Evolutionary conservation across 2,888 invertebrate species (phyloP).

Genomic region (Leucophenga maculata): DNA sequence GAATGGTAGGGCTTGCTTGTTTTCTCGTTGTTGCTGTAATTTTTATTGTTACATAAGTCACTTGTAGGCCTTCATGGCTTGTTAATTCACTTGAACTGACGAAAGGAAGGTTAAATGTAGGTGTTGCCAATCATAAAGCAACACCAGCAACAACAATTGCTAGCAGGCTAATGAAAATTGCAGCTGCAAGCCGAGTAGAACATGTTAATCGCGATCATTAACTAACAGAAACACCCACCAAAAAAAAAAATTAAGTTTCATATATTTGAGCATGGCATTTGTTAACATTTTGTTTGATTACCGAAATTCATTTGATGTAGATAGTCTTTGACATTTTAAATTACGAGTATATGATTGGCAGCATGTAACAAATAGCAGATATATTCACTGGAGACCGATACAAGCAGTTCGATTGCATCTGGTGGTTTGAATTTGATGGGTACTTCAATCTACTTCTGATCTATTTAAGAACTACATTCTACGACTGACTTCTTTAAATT

Average conservation of each 20-base stretch:
- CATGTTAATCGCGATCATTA: constrained; percentile 50
- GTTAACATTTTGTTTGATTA: constrained; percentile 34
- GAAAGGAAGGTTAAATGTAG: constrained; percentile 59
- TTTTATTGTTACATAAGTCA: constrained; percentile 31
- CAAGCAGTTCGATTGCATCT: no score
- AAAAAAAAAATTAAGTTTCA: constrained; percentile 32
- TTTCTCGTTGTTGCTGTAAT: background rate
- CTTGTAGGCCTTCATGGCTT: constrained; percentile 62
- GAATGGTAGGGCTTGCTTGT: background rate
- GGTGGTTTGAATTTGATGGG: no score
- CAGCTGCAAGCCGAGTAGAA: constrained; percentile 51
- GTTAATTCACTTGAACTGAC: constrained; percentile 57
- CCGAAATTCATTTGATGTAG: no score
- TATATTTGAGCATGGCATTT: no score
- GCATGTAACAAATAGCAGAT: no score
- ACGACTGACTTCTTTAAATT: no score
- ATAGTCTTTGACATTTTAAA: no score
- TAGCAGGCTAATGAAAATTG: constrained; percentile 30
- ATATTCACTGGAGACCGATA: no score
- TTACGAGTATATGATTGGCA: no score
- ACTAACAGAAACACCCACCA: constrained; percentile 48
- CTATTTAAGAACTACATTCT: background rate
- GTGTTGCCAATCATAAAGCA: constrained; percentile 58
- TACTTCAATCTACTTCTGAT: no score
- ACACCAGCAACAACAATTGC: constrained; percentile 39